phyloP scores from a whole-genome alignment of 2,888 invertebrate genomes.

The Carterocephalus palaemon region DNA sequence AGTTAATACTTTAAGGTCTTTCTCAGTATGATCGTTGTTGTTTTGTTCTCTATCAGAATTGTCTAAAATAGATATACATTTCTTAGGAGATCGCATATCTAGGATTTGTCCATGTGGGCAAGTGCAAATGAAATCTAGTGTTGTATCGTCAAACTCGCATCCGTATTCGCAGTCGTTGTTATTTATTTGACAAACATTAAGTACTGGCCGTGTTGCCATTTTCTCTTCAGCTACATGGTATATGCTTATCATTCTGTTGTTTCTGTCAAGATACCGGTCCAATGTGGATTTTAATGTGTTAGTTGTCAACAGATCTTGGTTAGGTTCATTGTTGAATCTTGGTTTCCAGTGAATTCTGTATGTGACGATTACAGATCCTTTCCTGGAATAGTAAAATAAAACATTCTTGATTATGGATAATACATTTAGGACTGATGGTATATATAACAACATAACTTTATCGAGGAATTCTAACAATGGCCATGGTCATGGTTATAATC shows the following conservation, averaged over 20 bases:
- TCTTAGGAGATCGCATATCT: conserved; percentile 60
- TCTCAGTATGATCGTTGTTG: conserved; percentile 28
- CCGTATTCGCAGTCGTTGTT: conserved; percentile 82
- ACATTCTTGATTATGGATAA: conserved; percentile 1
- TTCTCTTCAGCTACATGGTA: conserved; percentile 74
- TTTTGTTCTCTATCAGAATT: conserved; percentile 35
- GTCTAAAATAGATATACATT: conserved; percentile 59
- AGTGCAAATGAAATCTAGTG: conserved; percentile 81
- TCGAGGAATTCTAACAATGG: too few relatives aligned
- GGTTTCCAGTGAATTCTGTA: conserved; percentile 83
- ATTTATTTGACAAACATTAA: conserved; percentile 82
- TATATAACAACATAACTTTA: too few relatives aligned
- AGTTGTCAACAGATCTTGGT: conserved; percentile 73
- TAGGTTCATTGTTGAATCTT: conserved; percentile 60
- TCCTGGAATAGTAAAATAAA: conserved; percentile 64
- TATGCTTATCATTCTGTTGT: conserved; percentile 75
- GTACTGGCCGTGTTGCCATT: conserved; percentile 61
- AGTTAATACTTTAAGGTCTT: conserved; percentile 39
- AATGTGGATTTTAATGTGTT: conserved; percentile 68
- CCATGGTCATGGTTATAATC: too few relatives aligned
- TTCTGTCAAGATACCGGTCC: conserved; percentile 64
- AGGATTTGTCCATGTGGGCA: conserved; percentile 78
- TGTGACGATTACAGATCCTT: conserved; percentile 82
- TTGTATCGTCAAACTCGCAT: conserved; percentile 82
- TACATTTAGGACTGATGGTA: too few relatives aligned